phyloP scores from a whole-genome alignment of 2,888 invertebrate genomes.

The Mythimna impura region DNA sequence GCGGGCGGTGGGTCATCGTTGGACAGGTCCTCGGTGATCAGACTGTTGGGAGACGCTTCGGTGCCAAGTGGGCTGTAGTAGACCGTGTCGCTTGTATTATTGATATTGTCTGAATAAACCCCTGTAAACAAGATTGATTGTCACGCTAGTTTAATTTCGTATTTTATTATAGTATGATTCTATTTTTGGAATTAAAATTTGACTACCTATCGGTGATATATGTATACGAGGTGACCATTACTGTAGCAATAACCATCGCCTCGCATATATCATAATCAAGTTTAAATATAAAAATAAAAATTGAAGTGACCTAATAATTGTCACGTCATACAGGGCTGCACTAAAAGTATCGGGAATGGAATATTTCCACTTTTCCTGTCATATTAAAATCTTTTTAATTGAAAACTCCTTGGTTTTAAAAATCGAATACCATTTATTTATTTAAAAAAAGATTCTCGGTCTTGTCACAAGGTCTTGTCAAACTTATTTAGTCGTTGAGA shows the following conservation, averaged over 20 bases:
- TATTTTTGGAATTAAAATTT: background rate
- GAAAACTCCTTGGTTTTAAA: no score
- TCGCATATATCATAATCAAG: background rate
- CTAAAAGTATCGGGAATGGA: no score
- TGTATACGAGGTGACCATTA: background rate
- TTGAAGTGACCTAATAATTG: background rate
- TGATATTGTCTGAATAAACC: constrained; percentile 50
- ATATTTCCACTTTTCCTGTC: no score
- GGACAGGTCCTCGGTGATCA: constrained; percentile 84
- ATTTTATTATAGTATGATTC: background rate
- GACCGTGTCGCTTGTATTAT: constrained; percentile 58
- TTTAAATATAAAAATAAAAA: no score
- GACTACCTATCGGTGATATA: background rate
- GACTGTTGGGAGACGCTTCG: constrained; percentile 71
- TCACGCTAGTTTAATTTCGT: background rate
- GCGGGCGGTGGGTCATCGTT: constrained; percentile 63
- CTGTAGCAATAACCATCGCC: background rate
- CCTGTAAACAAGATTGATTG: constrained; percentile 43
- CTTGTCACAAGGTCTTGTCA: no score
- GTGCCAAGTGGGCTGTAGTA: constrained; percentile 65
- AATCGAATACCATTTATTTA: no score
- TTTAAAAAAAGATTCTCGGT: no score
- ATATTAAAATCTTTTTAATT: no score
- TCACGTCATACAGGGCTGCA: no score
- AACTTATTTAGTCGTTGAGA: no score